Conservation (phyloP, 2,888 invertebrate species). For the Adineta ricciae region DNA sequence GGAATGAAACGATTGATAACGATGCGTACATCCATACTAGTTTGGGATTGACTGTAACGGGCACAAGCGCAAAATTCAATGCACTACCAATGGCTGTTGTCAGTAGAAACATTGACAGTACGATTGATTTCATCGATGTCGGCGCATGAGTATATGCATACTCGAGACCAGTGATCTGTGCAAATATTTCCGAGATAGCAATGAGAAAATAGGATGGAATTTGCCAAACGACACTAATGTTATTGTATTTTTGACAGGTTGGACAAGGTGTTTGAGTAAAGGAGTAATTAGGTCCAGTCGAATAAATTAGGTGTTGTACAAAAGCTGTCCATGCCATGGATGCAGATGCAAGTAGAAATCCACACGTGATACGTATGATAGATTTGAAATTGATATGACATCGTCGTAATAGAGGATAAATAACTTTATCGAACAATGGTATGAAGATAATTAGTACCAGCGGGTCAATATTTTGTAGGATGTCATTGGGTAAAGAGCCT, state of each 20-base stretch:
- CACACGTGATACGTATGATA: conserved; percentile 35
- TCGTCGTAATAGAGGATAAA: conserved; percentile 38
- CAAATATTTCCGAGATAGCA: conserved; percentile 85
- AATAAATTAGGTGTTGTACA: conserved; percentile 34
- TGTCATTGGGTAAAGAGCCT: background rate
- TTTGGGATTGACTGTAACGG: background rate
- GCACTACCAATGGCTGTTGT: conserved; percentile 1
- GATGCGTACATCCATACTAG: background rate
- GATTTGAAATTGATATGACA: conserved; percentile 22
- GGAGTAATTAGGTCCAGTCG: background rate
- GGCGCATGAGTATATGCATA: conserved; percentile 91
- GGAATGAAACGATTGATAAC: background rate
- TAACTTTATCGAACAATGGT: conserved; percentile 37
- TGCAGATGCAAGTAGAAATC: conserved; percentile 36
- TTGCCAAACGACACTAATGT: conserved; percentile 70
- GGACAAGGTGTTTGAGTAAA: background rate
- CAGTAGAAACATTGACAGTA: conserved; percentile 61
- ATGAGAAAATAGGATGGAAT: conserved; percentile 86
- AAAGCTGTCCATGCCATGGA: conserved; percentile 37
- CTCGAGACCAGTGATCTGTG: conserved; percentile 84
- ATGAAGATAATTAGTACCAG: conserved; percentile 37
- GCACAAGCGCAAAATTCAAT: background rate
- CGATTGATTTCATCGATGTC: conserved; percentile 78
- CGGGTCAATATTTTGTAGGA: conserved; percentile 56
- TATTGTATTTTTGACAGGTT: conserved; percentile 51